Evolutionary conservation across 2,888 invertebrate genomes (phyloP), one percentile per base, ranked within the genome.

Genomic region (Eupeodes latifasciatus): DNA sequence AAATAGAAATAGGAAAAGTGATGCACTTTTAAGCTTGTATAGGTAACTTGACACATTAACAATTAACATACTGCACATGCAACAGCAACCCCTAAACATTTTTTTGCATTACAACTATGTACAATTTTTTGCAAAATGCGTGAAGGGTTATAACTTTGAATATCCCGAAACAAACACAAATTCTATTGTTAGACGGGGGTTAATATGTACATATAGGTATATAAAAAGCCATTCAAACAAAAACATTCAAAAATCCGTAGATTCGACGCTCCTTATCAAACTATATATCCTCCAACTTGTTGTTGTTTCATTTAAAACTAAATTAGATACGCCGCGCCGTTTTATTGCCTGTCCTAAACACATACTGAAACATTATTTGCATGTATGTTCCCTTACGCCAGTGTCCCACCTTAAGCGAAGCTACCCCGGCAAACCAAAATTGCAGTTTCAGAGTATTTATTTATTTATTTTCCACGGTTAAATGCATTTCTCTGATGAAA

Each of bases 291-390:
- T n/a, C 6, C 36, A 51, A 76, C 36, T 44, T 19, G 12, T 53
- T 19, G 10, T 67, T 79, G 44, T 67, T 79, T 61, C 53, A 34
- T 77, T 85, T 77, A n/a, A 47, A 55, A 62, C 62, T 78, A 74
- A 78, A 85, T 82, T 78, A 59, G 57, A 27, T 59, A 78, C 74
- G 2, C 27, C 27, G 27, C 27, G 27, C 67, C 55, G 16, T 62
- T 78, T 74, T 72, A 81, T 81, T 78, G 57, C 59, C 66, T 59
- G 53, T 78, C 81, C 77, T 53, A n/a, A 40, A 40, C 27, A 27
- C 27, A 27, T 27, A 27, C 27, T 27, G 14, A 44, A 47, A 55
- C 14, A 66, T 64, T 44, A 10, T 51, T 10, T 66, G 49, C 59
- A 27, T 67, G 27, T 1, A 14, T 14, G 49, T 49, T 27, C 27